Percentiles rank a stretch among this genome's conserved stretches.
phyloP scores from a whole-genome alignment of 64 coral and sea anemone species.

The Porites lutea region DNA sequence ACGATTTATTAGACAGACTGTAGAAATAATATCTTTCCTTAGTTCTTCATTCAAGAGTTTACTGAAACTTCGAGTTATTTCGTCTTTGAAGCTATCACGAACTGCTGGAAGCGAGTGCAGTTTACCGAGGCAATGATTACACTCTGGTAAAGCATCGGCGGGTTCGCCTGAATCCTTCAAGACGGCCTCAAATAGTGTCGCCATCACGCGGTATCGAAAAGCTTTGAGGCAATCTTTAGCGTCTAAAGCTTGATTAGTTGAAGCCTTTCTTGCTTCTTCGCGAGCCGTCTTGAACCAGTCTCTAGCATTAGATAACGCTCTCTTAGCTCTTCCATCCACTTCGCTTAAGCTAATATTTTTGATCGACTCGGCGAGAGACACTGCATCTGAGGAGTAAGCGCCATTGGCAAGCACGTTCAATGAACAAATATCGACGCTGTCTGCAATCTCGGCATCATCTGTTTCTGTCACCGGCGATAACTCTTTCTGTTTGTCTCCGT shows the following conservation, averaged over 20 bases:
- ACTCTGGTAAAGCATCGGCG: not conserved
- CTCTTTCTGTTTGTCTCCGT: not conserved
- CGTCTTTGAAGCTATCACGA: not conserved
- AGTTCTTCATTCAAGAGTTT: not conserved
- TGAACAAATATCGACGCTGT: not conserved
- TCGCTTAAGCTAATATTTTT: not conserved
- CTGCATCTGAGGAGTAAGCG: not conserved
- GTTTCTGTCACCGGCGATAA: not conserved
- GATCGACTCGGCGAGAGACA: not conserved
- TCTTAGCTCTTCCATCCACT: not conserved
- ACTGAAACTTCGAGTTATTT: not conserved
- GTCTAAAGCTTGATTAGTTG: slow-evolving; percentile 8
- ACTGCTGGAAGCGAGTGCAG: slow-evolving; percentile 23
- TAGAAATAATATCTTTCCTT: not conserved
- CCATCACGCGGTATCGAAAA: slow-evolving; percentile 25
- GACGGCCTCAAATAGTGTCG: not conserved
- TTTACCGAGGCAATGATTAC: slow-evolving; percentile 14
- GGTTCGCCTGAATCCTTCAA: not conserved
- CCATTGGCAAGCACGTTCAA: no score
- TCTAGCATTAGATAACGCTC: not conserved
- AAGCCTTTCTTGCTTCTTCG: slow-evolving; percentile 50
- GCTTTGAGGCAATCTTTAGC: slow-evolving; percentile 50
- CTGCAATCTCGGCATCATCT: not conserved
- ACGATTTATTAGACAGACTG: slow-evolving; percentile 10
- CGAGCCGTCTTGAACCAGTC: slow-evolving; percentile 45